Conservation (phyloP, 2,888 invertebrate species). For the Rhabditophanes sp. region DNA sequence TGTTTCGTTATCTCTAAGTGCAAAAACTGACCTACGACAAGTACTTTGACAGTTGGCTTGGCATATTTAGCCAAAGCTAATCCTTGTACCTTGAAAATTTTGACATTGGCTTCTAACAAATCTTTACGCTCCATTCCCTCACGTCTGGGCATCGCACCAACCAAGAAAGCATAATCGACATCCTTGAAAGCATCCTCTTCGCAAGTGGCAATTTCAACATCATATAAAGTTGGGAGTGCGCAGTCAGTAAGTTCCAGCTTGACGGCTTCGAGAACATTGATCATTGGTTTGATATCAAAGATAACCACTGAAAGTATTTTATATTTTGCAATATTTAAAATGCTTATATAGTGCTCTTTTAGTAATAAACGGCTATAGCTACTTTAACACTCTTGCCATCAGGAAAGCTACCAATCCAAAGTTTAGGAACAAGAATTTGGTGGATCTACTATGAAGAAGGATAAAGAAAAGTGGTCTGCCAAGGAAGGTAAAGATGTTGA, state of each 20-base stretch:
- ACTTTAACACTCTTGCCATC: too few species aligned
- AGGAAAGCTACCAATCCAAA: too few species aligned
- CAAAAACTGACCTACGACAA: not conserved
- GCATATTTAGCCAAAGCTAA: conserved; percentile 76
- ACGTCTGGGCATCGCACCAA: conserved; percentile 75
- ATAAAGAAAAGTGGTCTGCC: too few species aligned
- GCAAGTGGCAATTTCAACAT: conserved; percentile 69
- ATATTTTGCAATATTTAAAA: conserved; percentile 8
- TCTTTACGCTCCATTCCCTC: conserved; percentile 98
- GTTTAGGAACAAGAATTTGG: too few species aligned
- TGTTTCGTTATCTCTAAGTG: conserved; percentile 2
- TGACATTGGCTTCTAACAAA: conserved; percentile 84
- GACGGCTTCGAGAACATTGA: conserved; percentile 88
- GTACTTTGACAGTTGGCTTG: conserved; percentile 73
- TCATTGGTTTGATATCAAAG: conserved; percentile 85
- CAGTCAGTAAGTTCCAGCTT: conserved; percentile 93
- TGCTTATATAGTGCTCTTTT: too few species aligned
- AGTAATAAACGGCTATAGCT: too few species aligned
- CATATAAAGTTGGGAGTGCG: conserved; percentile 63
- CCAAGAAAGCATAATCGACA: conserved; percentile 83
- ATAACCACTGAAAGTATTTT: conserved; percentile 66
- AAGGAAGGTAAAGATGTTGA: too few species aligned
- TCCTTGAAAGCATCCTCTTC: conserved; percentile 82
- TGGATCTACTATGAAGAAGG: too few species aligned
- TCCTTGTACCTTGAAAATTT: conserved; percentile 91